A percentile compares a stretch with the other conserved stretches of the same genome.
Evolutionary conservation across 2,113 vertebrate species (phyloP).

Genomic region (Rallus limicola): DNA sequence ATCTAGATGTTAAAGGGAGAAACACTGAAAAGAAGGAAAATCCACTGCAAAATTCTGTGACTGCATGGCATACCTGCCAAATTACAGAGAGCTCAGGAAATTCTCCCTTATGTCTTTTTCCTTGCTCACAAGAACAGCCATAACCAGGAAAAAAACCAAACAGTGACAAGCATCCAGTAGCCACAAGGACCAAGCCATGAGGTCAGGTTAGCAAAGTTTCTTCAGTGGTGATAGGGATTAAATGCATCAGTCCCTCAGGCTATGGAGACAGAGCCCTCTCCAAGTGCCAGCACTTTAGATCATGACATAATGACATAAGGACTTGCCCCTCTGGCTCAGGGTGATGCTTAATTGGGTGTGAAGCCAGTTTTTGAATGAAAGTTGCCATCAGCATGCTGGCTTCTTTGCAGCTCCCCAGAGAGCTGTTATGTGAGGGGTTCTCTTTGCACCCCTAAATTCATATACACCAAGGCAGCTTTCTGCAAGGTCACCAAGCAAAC

Average conservation of each 20-base stretch:
- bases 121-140: neutral
- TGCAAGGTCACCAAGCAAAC: neutral
- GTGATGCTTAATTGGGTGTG: slow-evolving; percentile 52
- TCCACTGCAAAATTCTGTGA: neutral
- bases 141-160: neutral
- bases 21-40: neutral
- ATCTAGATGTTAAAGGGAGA: neutral
- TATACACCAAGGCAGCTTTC: neutral
- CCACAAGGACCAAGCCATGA: neutral
- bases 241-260: neutral
- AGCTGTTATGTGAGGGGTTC: neutral
- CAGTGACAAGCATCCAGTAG: neutral
- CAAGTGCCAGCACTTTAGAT: slow-evolving; percentile 46
- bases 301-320: slow-evolving; percentile 37
- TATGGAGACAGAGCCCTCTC: neutral
- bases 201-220: neutral
- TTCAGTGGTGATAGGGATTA: neutral
- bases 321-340: slow-evolving; percentile 38
- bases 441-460: neutral
- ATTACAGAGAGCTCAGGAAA: neutral
- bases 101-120: neutral
- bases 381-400: neutral
- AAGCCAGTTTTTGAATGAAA: neutral
- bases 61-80: neutral
- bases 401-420: neutral